A percentile compares a stretch with the other conserved stretches of the same genome.
Evolutionary conservation across 2,113 vertebrate genomes (phyloP).

Genomic region (Sylvia atricapilla): DNA sequence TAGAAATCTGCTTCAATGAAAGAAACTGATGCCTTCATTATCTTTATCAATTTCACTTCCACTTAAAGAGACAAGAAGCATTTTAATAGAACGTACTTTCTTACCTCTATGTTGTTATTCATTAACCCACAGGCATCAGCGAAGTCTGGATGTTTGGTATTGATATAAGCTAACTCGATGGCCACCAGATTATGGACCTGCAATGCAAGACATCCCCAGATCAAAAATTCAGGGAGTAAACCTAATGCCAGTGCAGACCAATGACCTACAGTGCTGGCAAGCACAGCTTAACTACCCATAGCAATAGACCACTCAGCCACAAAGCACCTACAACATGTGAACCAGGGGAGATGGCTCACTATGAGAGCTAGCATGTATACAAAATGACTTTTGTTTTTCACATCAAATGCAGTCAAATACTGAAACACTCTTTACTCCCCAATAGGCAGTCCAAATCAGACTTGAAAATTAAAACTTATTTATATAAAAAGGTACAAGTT

Average conservation of each 20-base stretch:
- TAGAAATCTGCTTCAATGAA: background rate
- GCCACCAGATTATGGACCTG: slow-evolving; percentile 98
- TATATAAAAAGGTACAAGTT: background rate
- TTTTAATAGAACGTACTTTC: background rate
- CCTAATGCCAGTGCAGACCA: background rate
- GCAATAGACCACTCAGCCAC: background rate
- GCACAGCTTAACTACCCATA: fast-evolving
- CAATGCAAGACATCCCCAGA: background rate
- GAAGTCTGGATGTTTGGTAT: slow-evolving; percentile 99
- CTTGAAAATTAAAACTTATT: background rate
- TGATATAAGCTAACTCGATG: slow-evolving; percentile 97
- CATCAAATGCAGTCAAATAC: background rate
- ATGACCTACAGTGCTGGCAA: background rate
- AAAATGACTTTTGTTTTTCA: background rate
- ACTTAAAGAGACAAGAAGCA: background rate
- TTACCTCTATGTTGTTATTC: slow-evolving; percentile 98
- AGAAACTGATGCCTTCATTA: background rate
- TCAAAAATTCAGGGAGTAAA: background rate
- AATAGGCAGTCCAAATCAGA: background rate
- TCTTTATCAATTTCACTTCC: background rate
- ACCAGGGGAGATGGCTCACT: background rate
- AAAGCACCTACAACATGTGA: background rate
- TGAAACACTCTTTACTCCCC: background rate
- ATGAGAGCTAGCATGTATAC: fast-evolving
- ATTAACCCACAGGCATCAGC: slow-evolving; percentile 96